Evolutionary conservation across 2,888 invertebrate species (phyloP).

Genomic region (Andrena praecox): DNA sequence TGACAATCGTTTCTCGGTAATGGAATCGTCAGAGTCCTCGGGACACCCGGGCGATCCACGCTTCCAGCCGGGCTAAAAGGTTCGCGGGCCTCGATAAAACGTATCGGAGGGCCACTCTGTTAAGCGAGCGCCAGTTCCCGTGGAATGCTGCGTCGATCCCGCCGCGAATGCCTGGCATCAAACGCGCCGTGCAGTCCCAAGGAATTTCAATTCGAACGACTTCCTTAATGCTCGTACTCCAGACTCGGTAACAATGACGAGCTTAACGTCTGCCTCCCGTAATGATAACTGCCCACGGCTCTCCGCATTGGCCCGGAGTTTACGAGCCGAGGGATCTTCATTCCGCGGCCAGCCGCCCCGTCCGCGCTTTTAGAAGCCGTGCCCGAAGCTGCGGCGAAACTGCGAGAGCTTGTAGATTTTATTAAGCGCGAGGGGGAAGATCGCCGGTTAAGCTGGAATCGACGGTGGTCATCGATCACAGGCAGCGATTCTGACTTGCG

Average conservation of each 20-base stretch:
- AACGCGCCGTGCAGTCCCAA: slow-evolving; percentile 14
- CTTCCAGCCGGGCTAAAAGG: neutral
- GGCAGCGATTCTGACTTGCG: neutral
- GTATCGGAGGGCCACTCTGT: slow-evolving; percentile 20
- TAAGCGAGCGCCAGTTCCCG: slow-evolving; percentile 13
- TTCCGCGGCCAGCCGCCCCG: no score
- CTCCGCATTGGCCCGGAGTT: neutral
- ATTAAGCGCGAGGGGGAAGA: neutral
- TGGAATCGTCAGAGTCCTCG: slow-evolving; percentile 34
- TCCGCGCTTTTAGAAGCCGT: no score
- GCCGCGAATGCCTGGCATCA: slow-evolving; percentile 8
- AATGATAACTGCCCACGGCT: slow-evolving; percentile 15
- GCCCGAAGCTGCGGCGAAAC: neutral
- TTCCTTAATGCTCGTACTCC: slow-evolving; percentile 40
- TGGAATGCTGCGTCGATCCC: slow-evolving; percentile 32
- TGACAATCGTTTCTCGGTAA: slow-evolving; percentile 28
- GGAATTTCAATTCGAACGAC: slow-evolving; percentile 44
- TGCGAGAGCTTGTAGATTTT: neutral
- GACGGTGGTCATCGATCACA: neutral
- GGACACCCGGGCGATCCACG: slow-evolving; percentile 16
- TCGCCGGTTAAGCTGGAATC: neutral
- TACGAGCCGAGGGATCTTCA: neutral
- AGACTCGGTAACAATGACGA: slow-evolving; percentile 19
- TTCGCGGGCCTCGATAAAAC: slow-evolving; percentile 26
- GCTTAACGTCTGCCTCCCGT: slow-evolving; percentile 27